A percentile compares a stretch with the other conserved stretches of the same genome.
These are phyloP conservation scores for Marasmarcha lunaedactyla DNA, from an alignment of 2,888 invertebrate species.

Conservation along the genomic window DNA sequence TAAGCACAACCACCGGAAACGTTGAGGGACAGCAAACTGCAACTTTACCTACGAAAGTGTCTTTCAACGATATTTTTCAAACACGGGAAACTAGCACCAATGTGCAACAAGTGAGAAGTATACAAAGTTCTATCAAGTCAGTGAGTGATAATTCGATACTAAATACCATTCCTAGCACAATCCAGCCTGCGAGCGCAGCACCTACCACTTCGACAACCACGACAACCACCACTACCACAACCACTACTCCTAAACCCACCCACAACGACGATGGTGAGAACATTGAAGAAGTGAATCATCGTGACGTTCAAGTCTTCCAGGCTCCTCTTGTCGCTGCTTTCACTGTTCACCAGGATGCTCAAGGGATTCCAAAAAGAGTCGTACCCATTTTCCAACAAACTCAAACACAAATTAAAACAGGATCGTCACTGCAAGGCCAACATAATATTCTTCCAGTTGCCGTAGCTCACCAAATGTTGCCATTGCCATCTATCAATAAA, in stretches of 20 bases:
- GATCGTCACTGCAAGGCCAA: slow-evolving; percentile 5
- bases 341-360: slow-evolving; percentile 85
- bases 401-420: slow-evolving; percentile 27
- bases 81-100: slow-evolving; percentile 40
- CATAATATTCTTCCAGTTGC: not conserved
- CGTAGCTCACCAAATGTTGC: not conserved
- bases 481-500: slow-evolving; percentile 17
- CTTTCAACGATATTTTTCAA: slow-evolving; percentile 53
- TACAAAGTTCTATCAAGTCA: slow-evolving; percentile 31
- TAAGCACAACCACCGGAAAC: slow-evolving; percentile 54
- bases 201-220: slow-evolving; percentile 22
- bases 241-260: slow-evolving; percentile 75
- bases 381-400: slow-evolving; percentile 76
- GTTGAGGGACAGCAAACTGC: slow-evolving; percentile 55
- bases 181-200: slow-evolving; percentile 8
- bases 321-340: slow-evolving; percentile 88
- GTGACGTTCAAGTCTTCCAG: slow-evolving; percentile 82
- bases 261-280: slow-evolving; percentile 77
- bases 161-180: slow-evolving; percentile 20
- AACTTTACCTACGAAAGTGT: slow-evolving; percentile 43
- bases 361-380: slow-evolving; percentile 82
- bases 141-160: slow-evolving; percentile 25
- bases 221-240: slow-evolving; percentile 65
- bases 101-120: slow-evolving; percentile 50
- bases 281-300: slow-evolving; percentile 75